Conservation (phyloP, 2,888 invertebrate genomes). For the Drosophila monieri region DNA sequence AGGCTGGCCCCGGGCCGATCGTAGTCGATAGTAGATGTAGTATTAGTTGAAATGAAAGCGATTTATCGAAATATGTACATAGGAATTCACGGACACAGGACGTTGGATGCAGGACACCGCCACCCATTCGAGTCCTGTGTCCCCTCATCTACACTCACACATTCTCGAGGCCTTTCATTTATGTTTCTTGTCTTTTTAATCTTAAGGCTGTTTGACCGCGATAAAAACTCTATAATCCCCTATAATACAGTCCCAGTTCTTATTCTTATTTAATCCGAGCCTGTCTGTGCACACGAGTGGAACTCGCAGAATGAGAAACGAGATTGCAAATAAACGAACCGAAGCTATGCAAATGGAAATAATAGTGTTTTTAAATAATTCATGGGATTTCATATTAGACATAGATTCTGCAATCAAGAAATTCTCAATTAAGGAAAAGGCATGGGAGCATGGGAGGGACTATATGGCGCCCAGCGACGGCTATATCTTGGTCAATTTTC, state of each 20-base stretch:
- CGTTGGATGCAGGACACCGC: background rate
- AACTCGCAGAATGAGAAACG: conserved; percentile 37
- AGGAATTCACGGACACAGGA: conserved; percentile 36
- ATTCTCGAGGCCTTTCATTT: conserved; percentile 66
- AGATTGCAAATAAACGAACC: conserved; percentile 42
- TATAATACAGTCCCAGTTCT: conserved; percentile 55
- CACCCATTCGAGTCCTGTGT: background rate
- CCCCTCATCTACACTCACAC: conserved; percentile 58
- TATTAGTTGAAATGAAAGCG: conserved; percentile 73
- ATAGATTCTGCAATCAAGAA: no score
- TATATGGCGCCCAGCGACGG: no score
- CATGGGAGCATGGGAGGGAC: no score
- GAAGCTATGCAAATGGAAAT: conserved; percentile 36
- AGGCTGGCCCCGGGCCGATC: conserved; percentile 30
- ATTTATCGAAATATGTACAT: conserved; percentile 66
- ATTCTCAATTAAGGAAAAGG: no score
- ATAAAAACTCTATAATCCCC: conserved; percentile 74
- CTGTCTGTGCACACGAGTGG: conserved; percentile 30
- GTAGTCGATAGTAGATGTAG: conserved; percentile 70
- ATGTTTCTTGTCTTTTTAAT: conserved; percentile 75
- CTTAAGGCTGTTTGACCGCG: conserved; percentile 85
- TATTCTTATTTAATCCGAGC: conserved; percentile 36
- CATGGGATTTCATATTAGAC: no score
- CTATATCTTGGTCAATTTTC: no score
- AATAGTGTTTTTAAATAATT: background rate